Conservation (phyloP, 2,797 vertebrate species). For the Crocodylus rhombifer region DNA sequence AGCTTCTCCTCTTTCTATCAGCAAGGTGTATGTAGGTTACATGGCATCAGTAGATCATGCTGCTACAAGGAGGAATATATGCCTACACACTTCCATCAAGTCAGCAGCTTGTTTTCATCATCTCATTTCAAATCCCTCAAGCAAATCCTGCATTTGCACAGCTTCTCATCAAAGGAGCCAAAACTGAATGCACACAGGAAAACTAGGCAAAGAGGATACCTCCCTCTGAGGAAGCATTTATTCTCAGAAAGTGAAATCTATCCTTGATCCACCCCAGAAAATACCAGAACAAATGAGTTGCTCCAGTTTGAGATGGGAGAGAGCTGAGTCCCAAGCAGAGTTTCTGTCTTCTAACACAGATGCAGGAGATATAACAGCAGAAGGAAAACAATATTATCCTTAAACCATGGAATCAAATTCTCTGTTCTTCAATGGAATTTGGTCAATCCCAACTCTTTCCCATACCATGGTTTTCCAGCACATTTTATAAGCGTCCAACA, state of each 20-base stretch:
- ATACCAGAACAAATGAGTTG: background rate
- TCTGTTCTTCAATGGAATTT: background rate
- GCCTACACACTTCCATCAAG: background rate
- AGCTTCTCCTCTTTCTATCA: too few relatives aligned
- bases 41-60: too few relatives aligned
- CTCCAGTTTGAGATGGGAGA: background rate
- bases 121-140: background rate
- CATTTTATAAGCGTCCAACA: background rate
- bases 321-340: background rate
- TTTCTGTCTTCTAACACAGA: background rate
- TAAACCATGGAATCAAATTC: too few relatives aligned
- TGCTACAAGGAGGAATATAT: background rate
- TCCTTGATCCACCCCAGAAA: background rate
- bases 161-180: background rate
- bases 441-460: background rate
- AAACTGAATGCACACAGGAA: background rate
- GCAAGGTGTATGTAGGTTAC: too few relatives aligned
- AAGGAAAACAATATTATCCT: background rate
- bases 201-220: background rate
- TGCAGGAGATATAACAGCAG: background rate
- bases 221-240: background rate
- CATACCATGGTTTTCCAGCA: background rate
- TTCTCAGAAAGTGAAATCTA: background rate
- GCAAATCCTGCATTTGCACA: background rate
- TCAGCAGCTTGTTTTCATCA: background rate